Base-by-base conservation (phyloP, 2,797 vertebrate genomes). In the Microctenopoma steveboyesi region DNA sequence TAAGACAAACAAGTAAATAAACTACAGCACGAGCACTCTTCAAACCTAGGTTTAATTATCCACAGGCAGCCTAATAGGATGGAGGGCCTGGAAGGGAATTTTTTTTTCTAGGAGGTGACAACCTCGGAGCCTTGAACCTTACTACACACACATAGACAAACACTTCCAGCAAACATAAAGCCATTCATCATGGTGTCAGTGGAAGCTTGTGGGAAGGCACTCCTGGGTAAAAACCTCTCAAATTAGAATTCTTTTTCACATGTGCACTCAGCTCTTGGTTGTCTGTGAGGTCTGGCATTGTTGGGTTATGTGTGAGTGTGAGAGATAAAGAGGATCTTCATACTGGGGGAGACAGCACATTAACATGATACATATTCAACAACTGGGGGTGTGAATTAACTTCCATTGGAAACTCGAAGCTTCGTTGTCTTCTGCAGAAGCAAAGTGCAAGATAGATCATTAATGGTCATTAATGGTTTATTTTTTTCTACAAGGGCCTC, bases 171-270 rank as follows among this genome's bases (percentile, higher is more conserved):
- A 0, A 55, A 76, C 69, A 71, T 77, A 64, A 63, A 86, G 80
- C 73, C 82, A 91, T 91, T 91, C 83, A 92, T 92, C 90, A 92
- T 86, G 70, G 59, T 91, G 88, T 88, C 89, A 89, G 61, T 45
- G 60, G 53, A 71, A 72, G 71, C 67, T 50, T 49, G 61, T 50
- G 53, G 58, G 64, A 74, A 75, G 30, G 74, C 70, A 78, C 85
- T 81, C 43, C 22, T 55, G 72, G 79, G 79, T 82, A 72, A 78
- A 89, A 86, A 81, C 43, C 72, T 85, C 72, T 78, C 6, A 7
- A 84, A 91, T 88, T 85, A 87, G 81, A 87, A 84, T 89, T 87
- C 57, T 69, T 43, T 83, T 87, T 86, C 72, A 69, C 56, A 63
- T 74, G 79, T 90, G 78, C 67, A 73, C 81, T 55, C 7, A 1